phyloP scores from a whole-genome alignment of 64 coral and sea anemone genomes.

The Montipora capricornis region DNA sequence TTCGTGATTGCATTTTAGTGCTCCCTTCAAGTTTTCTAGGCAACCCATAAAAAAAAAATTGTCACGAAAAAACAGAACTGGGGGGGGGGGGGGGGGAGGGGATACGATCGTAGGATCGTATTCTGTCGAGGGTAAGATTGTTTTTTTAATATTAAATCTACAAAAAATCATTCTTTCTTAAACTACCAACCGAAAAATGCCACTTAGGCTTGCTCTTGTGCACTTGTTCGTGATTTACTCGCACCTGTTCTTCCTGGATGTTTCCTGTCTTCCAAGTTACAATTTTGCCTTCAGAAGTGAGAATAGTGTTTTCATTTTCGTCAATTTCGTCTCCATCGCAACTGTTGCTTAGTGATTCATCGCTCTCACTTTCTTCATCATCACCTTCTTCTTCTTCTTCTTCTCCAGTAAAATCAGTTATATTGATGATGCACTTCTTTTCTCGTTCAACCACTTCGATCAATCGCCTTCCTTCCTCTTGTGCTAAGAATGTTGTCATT shows the following conservation, averaged over 20 bases:
- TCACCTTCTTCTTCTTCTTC: background rate
- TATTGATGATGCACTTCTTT: background rate
- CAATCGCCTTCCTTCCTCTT: background rate
- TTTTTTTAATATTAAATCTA: too few species aligned
- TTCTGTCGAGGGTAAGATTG: too few species aligned
- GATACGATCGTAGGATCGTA: too few species aligned
- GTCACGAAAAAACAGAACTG: too few species aligned
- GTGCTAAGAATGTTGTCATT: conserved; percentile 17
- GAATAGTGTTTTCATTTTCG: conserved; percentile 8
- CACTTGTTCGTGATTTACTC: background rate
- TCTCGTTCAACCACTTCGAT: conserved; percentile 1
- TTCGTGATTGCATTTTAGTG: background rate
- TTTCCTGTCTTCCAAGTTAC: conserved; percentile 39
- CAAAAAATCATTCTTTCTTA: too few species aligned
- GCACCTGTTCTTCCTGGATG: conserved; percentile 37
- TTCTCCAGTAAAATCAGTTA: background rate
- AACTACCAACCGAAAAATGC: too few species aligned
- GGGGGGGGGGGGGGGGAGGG: too few species aligned
- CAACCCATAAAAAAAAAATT: too few species aligned
- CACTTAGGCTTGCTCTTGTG: too few species aligned
- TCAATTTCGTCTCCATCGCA: conserved; percentile 6
- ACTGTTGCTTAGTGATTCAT: background rate
- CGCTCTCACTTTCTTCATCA: conserved; percentile 10
- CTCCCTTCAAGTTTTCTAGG: too few species aligned
- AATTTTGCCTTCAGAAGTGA: background rate